Conservation (phyloP, 2,888 invertebrate species). For the Euclidia mi region DNA sequence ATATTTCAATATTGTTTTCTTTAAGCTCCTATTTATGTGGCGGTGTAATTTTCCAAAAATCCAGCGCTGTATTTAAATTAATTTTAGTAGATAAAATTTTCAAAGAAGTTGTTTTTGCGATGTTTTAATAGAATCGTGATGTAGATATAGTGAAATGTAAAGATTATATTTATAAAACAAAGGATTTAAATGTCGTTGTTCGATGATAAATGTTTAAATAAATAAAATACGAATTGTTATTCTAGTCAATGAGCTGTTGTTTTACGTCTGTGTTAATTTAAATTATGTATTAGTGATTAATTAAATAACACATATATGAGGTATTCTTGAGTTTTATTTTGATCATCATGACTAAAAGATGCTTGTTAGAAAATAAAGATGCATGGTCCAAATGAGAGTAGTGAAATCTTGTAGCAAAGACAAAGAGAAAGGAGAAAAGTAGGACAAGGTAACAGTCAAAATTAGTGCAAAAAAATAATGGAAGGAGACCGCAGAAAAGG, state of each 20-base stretch:
- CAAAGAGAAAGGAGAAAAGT: no score
- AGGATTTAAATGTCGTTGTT: slow-evolving; percentile 78
- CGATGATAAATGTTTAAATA: slow-evolving; percentile 80
- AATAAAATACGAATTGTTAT: slow-evolving; percentile 80
- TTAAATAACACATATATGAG: slow-evolving; percentile 42
- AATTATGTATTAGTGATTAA: slow-evolving; percentile 57
- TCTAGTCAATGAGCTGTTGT: slow-evolving; percentile 86
- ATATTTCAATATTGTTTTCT: no score
- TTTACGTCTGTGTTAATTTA: slow-evolving; percentile 80
- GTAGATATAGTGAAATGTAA: slow-evolving; percentile 38
- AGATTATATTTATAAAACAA: slow-evolving; percentile 48
- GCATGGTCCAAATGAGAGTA: no score
- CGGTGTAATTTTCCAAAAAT: not conserved
- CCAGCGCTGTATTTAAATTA: slow-evolving; percentile 4
- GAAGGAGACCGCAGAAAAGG: no score
- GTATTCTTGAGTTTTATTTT: slow-evolving; percentile 12
- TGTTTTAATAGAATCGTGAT: slow-evolving; percentile 50
- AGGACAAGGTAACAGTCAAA: no score
- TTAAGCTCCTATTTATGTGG: no score
- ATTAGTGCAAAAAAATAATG: no score
- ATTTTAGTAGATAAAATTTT: slow-evolving; percentile 23
- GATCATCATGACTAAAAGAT: no score
- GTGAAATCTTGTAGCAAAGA: no score
- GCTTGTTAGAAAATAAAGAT: no score
- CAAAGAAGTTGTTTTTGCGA: slow-evolving; percentile 44